Base-by-base conservation (phyloP, 2,888 invertebrate genomes). In the Chalcis sispes region DNA sequence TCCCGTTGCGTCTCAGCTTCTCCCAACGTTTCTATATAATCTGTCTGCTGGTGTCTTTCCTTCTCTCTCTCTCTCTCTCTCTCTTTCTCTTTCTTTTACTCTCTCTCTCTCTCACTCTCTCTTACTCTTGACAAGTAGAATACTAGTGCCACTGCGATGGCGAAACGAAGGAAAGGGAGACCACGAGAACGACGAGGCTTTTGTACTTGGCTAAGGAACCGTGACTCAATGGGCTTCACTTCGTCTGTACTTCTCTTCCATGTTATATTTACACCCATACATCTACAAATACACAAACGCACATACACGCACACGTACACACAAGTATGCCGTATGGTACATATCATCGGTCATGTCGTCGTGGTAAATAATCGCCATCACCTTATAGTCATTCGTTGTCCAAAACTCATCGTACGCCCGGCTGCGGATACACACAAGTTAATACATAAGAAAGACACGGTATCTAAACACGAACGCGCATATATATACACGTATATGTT, bases 341-440 rank as follows among this genome's bases (percentile, higher is more conserved):
- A 87, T 85, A 87, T 87, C 86, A 86, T 85, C 66, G 70, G 85
- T 86, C 85, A 83, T 83, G 86, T 84, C 85, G 84, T 82, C 83
- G 84, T 82, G 84, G 82, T 82, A 83, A 85, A 85, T 84, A 83
- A 86, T 85, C 84, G 84, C 84, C 85, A 83, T 86, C 85, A 84
- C 83, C 84, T 86, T 86, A 87, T 86, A 88, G 88, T 88, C 87
- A 88, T 85, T 87, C 86, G 85, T 87, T n/a, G 86, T 88, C 85
- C 83, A 85, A 85, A 84, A 81, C 79, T 80, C 80, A 77, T 79
- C 61, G 80, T 80, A 75, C 79, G 80, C 81, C 77, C 79, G 80
- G 75, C 79, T 79, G 80, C 29, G 42, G 64, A 27, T 65, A 25
- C 18, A 40, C 25, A 18, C 62, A 64, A 20, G 32, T 10, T 32